A percentile compares a stretch with the other conserved stretches of the same genome.
Evolutionary conservation across 2,797 vertebrate genomes (phyloP).

Genomic region (Falco biarmicus): DNA sequence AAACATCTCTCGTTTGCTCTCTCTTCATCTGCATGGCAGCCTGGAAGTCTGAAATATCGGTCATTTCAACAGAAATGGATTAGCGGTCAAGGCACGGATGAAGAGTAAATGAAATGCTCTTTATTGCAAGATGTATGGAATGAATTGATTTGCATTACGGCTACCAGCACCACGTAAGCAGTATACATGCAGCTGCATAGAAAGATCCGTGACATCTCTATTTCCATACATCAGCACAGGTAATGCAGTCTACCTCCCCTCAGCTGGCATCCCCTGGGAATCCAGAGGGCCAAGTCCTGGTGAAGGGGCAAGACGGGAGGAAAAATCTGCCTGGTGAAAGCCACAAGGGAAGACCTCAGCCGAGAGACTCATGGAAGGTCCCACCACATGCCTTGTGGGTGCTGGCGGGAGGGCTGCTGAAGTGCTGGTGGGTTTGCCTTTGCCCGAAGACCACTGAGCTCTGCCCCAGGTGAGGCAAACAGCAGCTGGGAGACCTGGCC

Average conservation of each 20-base stretch:
- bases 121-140: background rate
- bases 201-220: background rate
- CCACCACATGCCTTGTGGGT: background rate
- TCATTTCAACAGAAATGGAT: background rate
- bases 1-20: background rate
- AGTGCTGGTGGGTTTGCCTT: background rate
- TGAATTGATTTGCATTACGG: background rate
- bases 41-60: background rate
- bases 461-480: background rate
- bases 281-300: background rate
- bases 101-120: background rate
- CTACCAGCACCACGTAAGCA: background rate
- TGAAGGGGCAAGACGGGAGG: background rate
- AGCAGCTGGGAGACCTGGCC: accelerated
- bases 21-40: background rate
- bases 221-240: background rate
- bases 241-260: background rate
- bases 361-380: background rate
- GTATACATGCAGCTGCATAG: accelerated
- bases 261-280: background rate
- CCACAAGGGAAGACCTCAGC: background rate
- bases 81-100: background rate
- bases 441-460: background rate
- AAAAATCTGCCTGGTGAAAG: background rate
- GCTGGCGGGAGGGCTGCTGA: background rate